Conservation (phyloP, 1,140 invertebrate genomes). For the Drosophila pectinifera region DNA sequence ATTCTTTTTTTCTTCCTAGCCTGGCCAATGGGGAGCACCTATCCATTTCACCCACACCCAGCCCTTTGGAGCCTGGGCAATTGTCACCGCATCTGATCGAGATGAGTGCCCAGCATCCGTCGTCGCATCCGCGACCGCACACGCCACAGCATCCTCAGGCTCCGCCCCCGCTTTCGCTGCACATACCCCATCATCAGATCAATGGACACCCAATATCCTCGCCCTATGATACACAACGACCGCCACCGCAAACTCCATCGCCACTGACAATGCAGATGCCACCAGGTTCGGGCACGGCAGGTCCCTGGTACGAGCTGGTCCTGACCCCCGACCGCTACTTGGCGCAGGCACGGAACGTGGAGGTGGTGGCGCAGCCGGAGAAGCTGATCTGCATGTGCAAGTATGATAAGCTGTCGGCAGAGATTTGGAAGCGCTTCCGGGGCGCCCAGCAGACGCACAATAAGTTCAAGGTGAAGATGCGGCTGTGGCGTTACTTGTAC, state of each 20-base stretch:
- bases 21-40: background rate
- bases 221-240: background rate
- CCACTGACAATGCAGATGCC: slow-evolving; percentile 18
- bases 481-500: slow-evolving; percentile 91
- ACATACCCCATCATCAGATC: background rate
- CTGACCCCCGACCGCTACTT: slow-evolving; percentile 86
- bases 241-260: slow-evolving; percentile 13
- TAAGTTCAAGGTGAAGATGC: slow-evolving; percentile 92
- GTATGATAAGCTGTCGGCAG: slow-evolving; percentile 89
- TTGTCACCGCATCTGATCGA: slow-evolving; percentile 52
- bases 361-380: slow-evolving; percentile 78
- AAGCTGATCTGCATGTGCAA: slow-evolving; percentile 85
- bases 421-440: slow-evolving; percentile 92
- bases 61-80: slow-evolving; percentile 18
- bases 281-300: background rate
- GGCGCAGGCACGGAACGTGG: slow-evolving; percentile 85
- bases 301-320: slow-evolving; percentile 64
- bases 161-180: background rate
- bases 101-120: slow-evolving; percentile 24
- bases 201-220: background rate
- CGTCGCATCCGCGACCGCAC: background rate
- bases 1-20: background rate
- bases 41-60: slow-evolving; percentile 21
- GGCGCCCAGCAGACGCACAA: slow-evolving; percentile 92
- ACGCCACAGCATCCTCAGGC: slow-evolving; percentile 1